phyloP scores from a whole-genome alignment of 2,888 invertebrate genomes.

The Hymenopus coronatus region DNA sequence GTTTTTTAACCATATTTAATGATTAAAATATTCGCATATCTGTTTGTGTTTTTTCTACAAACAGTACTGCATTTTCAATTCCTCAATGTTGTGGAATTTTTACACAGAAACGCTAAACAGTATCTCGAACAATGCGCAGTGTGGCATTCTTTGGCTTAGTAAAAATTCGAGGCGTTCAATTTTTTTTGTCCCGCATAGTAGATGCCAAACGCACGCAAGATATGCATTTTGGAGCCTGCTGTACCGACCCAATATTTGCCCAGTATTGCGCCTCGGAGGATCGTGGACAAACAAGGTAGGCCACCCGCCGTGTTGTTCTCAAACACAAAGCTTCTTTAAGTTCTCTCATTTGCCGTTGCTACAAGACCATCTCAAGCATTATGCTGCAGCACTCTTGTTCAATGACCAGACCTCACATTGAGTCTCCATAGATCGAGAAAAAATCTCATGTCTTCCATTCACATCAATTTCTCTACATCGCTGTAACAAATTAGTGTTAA shows the following conservation, averaged over 20 bases:
- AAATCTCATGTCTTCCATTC: background rate
- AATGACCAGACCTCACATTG: background rate
- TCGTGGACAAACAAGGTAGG: background rate
- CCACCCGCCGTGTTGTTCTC: slow-evolving; percentile 15
- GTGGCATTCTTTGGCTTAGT: no score
- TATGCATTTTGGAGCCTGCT: background rate
- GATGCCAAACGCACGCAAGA: background rate
- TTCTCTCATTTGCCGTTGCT: background rate
- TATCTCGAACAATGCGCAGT: no score
- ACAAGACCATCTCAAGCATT: background rate
- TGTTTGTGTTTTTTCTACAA: no score
- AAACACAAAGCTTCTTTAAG: background rate
- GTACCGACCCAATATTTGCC: background rate
- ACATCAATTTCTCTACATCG: no score
- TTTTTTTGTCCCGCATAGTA: background rate
- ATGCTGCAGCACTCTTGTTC: background rate
- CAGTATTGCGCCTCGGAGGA: background rate
- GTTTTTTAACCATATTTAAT: no score
- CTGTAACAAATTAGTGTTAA: no score
- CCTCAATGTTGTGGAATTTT: no score
- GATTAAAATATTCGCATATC: no score
- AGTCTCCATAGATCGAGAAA: background rate
- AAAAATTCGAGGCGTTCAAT: no score
- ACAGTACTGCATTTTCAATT: no score
- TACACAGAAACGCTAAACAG: no score